Base-by-base conservation (phyloP, 2,888 invertebrate genomes). In the Adela reaumurella region DNA sequence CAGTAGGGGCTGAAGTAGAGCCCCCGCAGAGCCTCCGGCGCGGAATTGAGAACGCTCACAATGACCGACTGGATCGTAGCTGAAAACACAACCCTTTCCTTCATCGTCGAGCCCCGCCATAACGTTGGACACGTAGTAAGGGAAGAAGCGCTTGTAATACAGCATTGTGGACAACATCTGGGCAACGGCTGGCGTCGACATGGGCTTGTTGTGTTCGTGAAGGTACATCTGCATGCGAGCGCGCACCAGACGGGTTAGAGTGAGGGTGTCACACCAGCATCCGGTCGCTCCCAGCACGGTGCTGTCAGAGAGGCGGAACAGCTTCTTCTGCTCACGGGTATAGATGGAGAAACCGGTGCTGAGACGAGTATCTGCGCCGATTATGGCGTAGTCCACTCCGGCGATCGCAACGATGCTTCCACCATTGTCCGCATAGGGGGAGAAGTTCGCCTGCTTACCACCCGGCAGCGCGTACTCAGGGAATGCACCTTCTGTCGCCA, bases 41-140 rank as follows among this genome's bases (percentile, higher is more conserved):
- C 90, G 85, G 68, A 89, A 98, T 11, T 81, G 86, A 1, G 89
- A 84, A 51, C 89, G 83, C 67, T 97, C 97, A 60, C 91, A 92
- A 62, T 96, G 95, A 0, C 99, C 99, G 55, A 99, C 91, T 0
- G 98, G 98, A 70, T 99, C 99, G 67, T 97, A 99, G 62, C 92
- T 92, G 76, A 89, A 99, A 6, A 99, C 90, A 58, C 91, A 91
- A 8, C 99, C 99, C 64, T 92, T 91, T 2, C 97, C 98, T 53
- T 97, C 88, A 24, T 85, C 85, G 72, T 98, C 97, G 48, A 99
- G 67, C 0, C 99, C 99, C 47, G 93, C 98, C 49, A 99, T 74
- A 45, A 98, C 86, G 64, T 97, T 97, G 20, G 94, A 92, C 18
- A 97, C 90, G 64, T 97, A 99, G 69, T 97, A 98, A 0, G 99